Evolutionary conservation across 2,888 invertebrate species (phyloP).

Genomic region (Ctenicera cuprea): DNA sequence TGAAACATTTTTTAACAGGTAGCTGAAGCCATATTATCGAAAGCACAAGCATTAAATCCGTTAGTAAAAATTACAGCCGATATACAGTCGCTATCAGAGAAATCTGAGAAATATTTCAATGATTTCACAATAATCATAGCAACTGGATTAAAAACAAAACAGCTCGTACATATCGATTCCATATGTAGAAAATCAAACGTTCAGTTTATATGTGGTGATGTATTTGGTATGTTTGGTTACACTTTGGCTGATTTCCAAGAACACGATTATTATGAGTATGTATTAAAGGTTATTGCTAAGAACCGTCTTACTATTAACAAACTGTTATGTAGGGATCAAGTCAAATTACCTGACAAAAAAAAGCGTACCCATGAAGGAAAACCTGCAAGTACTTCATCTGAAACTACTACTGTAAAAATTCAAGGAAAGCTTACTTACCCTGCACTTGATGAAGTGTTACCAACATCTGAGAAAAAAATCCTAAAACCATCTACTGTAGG

Average conservation of each 20-base stretch:
- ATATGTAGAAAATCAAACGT: conserved; percentile 84
- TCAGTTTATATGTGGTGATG: conserved; percentile 92
- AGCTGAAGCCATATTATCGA: conserved; percentile 86
- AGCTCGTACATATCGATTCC: conserved; percentile 84
- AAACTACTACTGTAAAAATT: conserved; percentile 75
- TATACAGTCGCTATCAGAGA: conserved; percentile 78
- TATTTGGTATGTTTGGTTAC: conserved; percentile 95
- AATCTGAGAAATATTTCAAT: conserved; percentile 83
- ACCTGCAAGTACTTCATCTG: conserved; percentile 73
- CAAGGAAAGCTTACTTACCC: conserved; percentile 78
- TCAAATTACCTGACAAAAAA: conserved; percentile 71
- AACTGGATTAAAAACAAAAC: conserved; percentile 82
- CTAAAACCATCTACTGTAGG: conserved; percentile 75
- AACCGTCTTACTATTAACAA: too few species aligned
- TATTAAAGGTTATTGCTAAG: conserved; percentile 53
- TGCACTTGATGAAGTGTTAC: conserved; percentile 81
- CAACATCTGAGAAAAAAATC: conserved; percentile 71
- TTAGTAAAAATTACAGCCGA: conserved; percentile 90
- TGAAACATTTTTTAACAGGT: conserved; percentile 78
- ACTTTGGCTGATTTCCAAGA: conserved; percentile 92
- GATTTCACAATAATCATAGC: conserved; percentile 90
- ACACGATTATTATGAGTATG: conserved; percentile 88
- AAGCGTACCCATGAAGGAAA: conserved; percentile 77
- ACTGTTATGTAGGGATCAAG: conserved; percentile 72
- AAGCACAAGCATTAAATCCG: conserved; percentile 92